Base-by-base conservation (phyloP, 2,888 invertebrate genomes). In the Hyppa rectilinea region DNA sequence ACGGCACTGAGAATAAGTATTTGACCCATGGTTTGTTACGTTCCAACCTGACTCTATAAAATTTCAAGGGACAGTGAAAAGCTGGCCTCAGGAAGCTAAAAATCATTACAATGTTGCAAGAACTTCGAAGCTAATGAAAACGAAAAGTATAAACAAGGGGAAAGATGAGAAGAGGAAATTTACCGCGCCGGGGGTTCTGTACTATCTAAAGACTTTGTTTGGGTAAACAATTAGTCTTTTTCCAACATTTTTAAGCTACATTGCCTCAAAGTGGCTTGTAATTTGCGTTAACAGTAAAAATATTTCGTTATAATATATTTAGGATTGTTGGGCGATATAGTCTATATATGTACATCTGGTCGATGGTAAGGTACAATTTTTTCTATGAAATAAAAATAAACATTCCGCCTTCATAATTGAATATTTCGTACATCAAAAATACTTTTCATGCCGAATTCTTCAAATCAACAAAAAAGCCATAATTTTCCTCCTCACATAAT, bases 1-100 rank as follows among this genome's bases (percentile, higher is more conserved):
- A 91, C 87, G 89, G 84, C 78, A 86, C 86, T 84, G 87, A 88
- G 88, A 87, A 87, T 88, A 84, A 86, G 83, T 88, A 86, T 87
- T 88, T 87, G 87, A 89, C 87, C 87, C 82, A 69, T 58, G 74
- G 75, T 78, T 84, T 80, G 72, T 80, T 71, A 77, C 73, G 82
- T 83, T 43, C 52, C 45, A 69, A 84, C 87, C 84, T 86, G 84
- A 69, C 80, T 75, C 72, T 80, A 84, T 68, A 71, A 74, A 65
- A 69, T 56, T 80, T 75, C 73, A 69, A 63, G 74, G 71, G 68
- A 76, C 78, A 75, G 82, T 75, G 74, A 71, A 76, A 82, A 77
- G 49, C 49, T 68, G 56, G 53, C 56, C 26, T 61, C 59, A 58
- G 63, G 67, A 68, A 81, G 70, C 31, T 47, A 68, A 79, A 78